Conservation (phyloP, 2,113 vertebrate species). For the Paradoxurus hermaphroditus region DNA sequence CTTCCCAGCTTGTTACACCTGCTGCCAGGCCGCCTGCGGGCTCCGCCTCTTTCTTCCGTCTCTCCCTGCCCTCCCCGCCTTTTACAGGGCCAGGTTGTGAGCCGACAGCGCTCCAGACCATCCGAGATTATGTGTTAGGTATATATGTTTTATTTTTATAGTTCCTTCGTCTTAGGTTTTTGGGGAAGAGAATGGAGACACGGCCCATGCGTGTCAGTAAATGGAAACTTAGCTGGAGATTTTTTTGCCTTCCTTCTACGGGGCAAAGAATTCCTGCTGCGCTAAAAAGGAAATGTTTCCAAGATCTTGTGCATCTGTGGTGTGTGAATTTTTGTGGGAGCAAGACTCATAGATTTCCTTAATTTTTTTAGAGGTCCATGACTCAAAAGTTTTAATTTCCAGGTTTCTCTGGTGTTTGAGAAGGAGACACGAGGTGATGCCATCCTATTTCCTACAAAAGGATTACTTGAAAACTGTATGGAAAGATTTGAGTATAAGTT, state of each 20-base stretch:
- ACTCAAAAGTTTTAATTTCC: background rate
- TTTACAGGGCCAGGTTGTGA: too few species aligned
- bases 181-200: background rate
- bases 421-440: background rate
- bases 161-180: background rate
- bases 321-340: background rate
- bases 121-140: background rate
- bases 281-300: background rate
- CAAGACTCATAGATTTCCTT: background rate
- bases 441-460: background rate
- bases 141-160: background rate
- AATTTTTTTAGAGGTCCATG: background rate
- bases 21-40: fast-evolving
- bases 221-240: background rate
- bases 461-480: slow-evolving; percentile 26
- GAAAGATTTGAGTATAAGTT: slow-evolving; percentile 19
- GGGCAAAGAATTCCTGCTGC: background rate
- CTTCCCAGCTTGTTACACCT: background rate
- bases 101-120: background rate
- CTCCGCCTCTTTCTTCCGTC: background rate
- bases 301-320: background rate
- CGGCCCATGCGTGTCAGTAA: background rate
- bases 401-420: background rate
- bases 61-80: too few species aligned
- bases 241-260: background rate